phyloP scores from a whole-genome alignment of 2,113 vertebrate genomes.

The Zootoca vivipara region DNA sequence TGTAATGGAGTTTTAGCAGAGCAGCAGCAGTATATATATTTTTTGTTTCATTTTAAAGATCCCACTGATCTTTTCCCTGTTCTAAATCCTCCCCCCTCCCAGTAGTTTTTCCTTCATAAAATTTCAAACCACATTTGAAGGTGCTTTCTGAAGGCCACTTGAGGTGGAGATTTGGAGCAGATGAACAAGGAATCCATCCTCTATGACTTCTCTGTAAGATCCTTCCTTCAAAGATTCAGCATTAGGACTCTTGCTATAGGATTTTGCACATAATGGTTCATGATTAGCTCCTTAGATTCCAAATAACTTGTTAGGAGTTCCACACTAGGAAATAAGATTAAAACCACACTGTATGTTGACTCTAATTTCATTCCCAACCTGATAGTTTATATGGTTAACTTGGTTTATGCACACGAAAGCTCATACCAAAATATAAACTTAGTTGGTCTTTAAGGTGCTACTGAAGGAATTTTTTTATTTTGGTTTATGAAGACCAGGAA shows the following conservation, averaged over 20 bases:
- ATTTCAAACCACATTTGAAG: not conserved
- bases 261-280: not conserved
- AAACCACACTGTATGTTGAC: not conserved
- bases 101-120: not conserved
- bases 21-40: too few species aligned
- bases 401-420: too few species aligned
- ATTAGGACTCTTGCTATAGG: not conserved
- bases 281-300: not conserved
- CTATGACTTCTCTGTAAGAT: not conserved
- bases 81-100: not conserved
- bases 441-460: too few species aligned
- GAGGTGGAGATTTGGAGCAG: not conserved
- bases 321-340: not conserved
- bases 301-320: not conserved
- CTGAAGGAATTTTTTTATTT: too few species aligned
- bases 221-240: not conserved
- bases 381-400: not conserved
- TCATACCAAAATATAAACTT: too few species aligned
- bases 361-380: conserved; percentile 1
- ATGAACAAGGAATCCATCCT: too few species aligned
- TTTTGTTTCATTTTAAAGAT: too few species aligned
- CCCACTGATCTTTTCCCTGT: not conserved
- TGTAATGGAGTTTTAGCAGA: not conserved
- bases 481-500: conserved; percentile 39
- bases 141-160: not conserved